phyloP scores from a whole-genome alignment of 2,888 invertebrate genomes.

The Tinea pellionella region DNA sequence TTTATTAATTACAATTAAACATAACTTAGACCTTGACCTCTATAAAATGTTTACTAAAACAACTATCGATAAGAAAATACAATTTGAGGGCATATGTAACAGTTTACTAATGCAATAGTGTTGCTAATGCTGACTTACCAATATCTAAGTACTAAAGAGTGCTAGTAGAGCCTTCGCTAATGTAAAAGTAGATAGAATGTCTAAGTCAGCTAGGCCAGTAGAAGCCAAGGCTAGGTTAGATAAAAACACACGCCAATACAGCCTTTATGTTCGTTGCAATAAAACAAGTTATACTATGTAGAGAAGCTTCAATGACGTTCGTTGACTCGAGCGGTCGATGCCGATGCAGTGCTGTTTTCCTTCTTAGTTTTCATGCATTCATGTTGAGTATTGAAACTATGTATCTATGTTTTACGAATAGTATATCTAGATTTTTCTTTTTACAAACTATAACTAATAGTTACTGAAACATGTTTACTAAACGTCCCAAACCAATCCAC shows the following conservation, averaged over 20 bases:
- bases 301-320: constrained; percentile 59
- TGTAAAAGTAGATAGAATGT: constrained; percentile 71
- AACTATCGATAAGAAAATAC: too few species aligned
- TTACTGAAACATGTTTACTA: too few species aligned
- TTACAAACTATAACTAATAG: too few species aligned
- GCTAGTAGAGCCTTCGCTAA: constrained; percentile 56
- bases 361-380: constrained; percentile 67
- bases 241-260: constrained; percentile 27
- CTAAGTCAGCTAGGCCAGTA: constrained; percentile 69
- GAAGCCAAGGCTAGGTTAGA: constrained; percentile 65
- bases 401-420: constrained; percentile 23
- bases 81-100: too few species aligned
- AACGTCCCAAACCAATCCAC: too few species aligned
- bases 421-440: constrained; percentile 23
- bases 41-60: too few species aligned
- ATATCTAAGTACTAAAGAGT: constrained; percentile 34
- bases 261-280: neutral
- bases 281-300: neutral
- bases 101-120: neutral
- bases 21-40: too few species aligned
- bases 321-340: constrained; percentile 67
- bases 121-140: neutral
- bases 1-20: too few species aligned
- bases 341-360: constrained; percentile 66
- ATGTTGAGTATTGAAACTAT: constrained; percentile 37